Evolutionary conservation across 2,797 vertebrate genomes (phyloP).

Genomic region (Limosa lapponica): DNA sequence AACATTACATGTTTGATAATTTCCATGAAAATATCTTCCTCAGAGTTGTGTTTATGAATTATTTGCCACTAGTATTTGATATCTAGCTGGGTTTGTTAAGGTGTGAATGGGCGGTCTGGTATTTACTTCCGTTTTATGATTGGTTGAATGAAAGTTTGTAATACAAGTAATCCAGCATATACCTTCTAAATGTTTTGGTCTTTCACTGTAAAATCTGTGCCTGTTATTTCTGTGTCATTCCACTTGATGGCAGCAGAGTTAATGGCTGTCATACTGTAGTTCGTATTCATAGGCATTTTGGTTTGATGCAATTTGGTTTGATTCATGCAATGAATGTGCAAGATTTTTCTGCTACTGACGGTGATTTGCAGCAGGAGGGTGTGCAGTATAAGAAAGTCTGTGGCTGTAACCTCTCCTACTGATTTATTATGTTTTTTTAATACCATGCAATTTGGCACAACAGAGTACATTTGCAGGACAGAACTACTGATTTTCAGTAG

Average conservation of each 20-base stretch:
- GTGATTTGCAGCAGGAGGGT: background rate
- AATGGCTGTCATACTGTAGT: background rate
- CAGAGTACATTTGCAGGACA: background rate
- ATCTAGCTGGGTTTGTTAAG: background rate
- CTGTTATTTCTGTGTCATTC: background rate
- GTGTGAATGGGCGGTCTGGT: background rate
- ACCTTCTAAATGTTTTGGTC: background rate
- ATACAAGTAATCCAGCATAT: background rate
- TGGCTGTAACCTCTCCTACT: background rate
- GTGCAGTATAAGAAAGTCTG: background rate
- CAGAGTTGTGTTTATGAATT: background rate
- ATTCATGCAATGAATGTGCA: background rate
- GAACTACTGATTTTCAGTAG: background rate
- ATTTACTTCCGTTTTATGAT: background rate
- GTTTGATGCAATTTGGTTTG: background rate
- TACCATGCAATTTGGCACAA: background rate
- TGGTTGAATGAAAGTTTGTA: background rate
- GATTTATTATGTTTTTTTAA: background rate
- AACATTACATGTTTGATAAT: background rate
- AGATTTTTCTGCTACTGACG: background rate
- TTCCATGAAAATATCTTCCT: background rate
- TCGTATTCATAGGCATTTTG: background rate
- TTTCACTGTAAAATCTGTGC: background rate
- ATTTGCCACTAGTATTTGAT: background rate
- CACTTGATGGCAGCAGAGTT: conserved; percentile 53